A percentile compares a stretch with the other conserved stretches of the same genome.
phyloP scores from a whole-genome alignment of 2,113 vertebrate genomes.

The Tichodroma muraria region DNA sequence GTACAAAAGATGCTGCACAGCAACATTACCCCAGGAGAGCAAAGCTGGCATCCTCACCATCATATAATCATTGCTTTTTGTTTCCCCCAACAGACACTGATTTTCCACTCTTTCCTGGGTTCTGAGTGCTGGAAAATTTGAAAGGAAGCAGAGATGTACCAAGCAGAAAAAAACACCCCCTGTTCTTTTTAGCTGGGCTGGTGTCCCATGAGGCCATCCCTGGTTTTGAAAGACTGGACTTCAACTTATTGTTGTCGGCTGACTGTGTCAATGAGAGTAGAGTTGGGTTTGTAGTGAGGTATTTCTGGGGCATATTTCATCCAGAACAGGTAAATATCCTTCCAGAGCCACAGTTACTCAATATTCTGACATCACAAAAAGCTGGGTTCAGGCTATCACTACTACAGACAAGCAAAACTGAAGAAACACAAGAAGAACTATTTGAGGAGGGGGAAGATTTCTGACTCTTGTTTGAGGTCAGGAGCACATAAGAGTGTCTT shows the following conservation, averaged over 20 bases:
- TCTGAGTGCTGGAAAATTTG: background rate
- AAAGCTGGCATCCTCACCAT: background rate
- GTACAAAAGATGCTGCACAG: background rate
- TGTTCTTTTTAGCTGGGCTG: background rate
- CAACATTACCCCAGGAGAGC: background rate
- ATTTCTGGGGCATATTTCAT: background rate
- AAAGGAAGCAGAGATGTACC: background rate
- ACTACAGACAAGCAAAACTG: background rate
- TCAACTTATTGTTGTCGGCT: background rate
- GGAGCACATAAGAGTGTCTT: background rate
- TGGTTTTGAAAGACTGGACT: background rate
- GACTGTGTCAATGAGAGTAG: background rate
- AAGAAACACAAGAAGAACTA: background rate
- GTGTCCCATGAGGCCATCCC: background rate
- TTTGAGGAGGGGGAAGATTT: background rate
- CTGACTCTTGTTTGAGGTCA: background rate
- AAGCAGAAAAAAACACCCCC: background rate
- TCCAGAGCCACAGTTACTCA: background rate
- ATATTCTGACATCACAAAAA: background rate
- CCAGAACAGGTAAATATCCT: background rate
- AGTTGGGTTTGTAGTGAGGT: background rate
- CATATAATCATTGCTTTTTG: background rate
- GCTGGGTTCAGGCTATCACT: background rate
- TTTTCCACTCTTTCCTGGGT: background rate
- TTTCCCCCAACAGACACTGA: background rate